Conservation (phyloP, 1,140 invertebrate genomes). For the Delia radicum region DNA sequence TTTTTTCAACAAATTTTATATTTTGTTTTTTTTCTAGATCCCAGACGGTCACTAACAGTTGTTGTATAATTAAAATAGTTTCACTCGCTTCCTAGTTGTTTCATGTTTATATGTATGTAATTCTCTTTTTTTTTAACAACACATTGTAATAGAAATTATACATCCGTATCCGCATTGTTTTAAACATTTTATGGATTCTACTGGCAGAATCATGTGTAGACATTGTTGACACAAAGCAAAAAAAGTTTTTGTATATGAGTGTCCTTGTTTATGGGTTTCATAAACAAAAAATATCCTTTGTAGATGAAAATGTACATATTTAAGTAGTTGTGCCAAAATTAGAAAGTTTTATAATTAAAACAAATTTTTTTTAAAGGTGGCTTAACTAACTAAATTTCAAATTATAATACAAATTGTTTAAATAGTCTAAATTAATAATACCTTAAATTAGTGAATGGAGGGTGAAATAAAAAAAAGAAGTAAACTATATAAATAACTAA, state of each 20-base stretch:
- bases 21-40: neutral
- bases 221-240: neutral
- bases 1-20: neutral
- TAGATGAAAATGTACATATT: neutral
- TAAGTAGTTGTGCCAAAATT: neutral
- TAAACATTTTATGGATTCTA: neutral
- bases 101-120: neutral
- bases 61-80: constrained; percentile 19
- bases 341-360: constrained; percentile 5
- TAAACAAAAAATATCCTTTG: neutral
- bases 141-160: neutral
- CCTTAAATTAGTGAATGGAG: too few species aligned
- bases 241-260: neutral
- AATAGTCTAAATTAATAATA: too few species aligned
- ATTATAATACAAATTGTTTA: too few species aligned
- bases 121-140: neutral
- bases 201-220: neutral
- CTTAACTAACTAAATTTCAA: too few species aligned
- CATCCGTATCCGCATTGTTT: neutral
- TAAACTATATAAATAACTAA: too few species aligned
- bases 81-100: neutral
- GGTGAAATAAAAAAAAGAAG: too few species aligned
- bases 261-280: neutral
- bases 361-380: neutral
- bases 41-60: constrained; percentile 26